Conservation (phyloP, 2,113 vertebrate species). For the Ptychochromis oligacanthus region DNA sequence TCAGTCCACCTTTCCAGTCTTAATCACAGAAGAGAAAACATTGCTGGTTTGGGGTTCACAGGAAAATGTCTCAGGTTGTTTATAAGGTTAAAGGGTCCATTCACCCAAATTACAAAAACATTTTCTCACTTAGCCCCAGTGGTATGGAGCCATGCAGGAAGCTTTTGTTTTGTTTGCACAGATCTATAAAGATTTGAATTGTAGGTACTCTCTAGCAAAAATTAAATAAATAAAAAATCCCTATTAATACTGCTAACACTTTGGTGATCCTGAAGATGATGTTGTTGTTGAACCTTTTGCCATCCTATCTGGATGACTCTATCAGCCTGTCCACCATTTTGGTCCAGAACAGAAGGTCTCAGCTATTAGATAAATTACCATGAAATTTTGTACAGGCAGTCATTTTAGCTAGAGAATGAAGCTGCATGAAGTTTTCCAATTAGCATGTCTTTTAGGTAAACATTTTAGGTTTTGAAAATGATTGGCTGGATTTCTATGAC, state of each 20-base stretch:
- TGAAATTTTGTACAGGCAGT: background rate
- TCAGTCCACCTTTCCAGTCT: slow-evolving; percentile 30
- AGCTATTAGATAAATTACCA: background rate
- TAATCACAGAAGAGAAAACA: slow-evolving; percentile 40
- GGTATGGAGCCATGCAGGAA: background rate
- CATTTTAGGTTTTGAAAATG: background rate
- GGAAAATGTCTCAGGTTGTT: slow-evolving; percentile 45
- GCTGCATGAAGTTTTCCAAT: background rate
- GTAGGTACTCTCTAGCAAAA: background rate
- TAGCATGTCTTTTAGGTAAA: background rate
- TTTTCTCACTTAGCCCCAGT: background rate
- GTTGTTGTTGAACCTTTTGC: background rate
- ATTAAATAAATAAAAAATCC: background rate
- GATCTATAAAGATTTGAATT: background rate
- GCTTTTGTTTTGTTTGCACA: slow-evolving; percentile 8
- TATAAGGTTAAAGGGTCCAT: slow-evolving; percentile 38
- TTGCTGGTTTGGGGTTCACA: slow-evolving; percentile 28
- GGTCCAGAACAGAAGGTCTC: background rate
- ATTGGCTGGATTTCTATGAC: background rate
- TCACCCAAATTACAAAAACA: slow-evolving; percentile 27
- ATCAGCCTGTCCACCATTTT: background rate
- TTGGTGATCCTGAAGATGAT: background rate
- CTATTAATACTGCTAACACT: background rate
- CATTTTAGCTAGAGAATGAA: background rate
- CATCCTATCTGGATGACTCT: background rate